phyloP scores from a whole-genome alignment of 2,888 invertebrate genomes.

The Agrotis segetum region DNA sequence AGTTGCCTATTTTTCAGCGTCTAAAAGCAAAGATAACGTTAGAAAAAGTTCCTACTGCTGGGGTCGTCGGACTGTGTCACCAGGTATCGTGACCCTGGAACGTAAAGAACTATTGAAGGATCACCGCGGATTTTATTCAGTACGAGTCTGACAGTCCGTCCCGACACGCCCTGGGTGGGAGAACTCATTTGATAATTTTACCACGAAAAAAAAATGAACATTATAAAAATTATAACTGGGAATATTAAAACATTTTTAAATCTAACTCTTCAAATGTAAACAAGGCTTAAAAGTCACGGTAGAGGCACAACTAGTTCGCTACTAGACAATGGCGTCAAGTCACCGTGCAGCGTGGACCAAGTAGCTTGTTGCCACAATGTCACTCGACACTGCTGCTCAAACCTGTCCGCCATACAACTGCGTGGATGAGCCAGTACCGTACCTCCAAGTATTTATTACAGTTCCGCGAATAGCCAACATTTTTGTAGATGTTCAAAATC shows the following conservation, averaged over 20 bases:
- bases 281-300: conserved; percentile 66
- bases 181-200: no score
- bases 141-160: no score
- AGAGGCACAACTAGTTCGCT: conserved; percentile 71
- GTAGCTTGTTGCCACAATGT: conserved; percentile 81
- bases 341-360: conserved; percentile 64
- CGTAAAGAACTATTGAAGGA: no score
- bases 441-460: conserved; percentile 37
- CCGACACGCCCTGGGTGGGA: no score
- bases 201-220: not conserved
- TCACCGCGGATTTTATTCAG: no score
- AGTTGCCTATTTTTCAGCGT: not conserved
- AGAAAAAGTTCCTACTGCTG: not conserved
- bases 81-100: no score
- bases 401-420: conserved; percentile 64
- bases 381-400: conserved; percentile 67
- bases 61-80: no score
- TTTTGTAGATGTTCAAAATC: no score
- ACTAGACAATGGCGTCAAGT: conserved; percentile 72
- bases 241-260: conserved; percentile 2
- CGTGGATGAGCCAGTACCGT: conserved; percentile 12
- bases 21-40: no score
- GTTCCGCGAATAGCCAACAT: not conserved
- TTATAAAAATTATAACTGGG: not conserved
- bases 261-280: conserved; percentile 51